A percentile compares a stretch with the other conserved stretches of the same genome.
phyloP scores from a whole-genome alignment of 2,888 invertebrate genomes.

The Perdita meconis region DNA sequence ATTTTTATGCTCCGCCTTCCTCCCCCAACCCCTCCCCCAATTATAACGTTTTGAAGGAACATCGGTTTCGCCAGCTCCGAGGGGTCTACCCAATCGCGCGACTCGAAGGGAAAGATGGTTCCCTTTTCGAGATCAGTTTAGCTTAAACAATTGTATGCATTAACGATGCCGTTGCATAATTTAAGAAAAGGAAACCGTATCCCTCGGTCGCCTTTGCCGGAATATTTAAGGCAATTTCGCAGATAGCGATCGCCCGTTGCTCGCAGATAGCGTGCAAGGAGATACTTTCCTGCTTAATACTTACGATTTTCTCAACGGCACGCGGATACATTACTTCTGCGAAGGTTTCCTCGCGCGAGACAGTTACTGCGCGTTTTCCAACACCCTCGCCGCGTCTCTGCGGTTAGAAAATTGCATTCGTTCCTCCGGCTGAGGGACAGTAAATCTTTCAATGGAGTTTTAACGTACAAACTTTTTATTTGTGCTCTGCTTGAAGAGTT shows the following conservation, averaged over 20 bases:
- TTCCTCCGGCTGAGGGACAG: conserved; percentile 41
- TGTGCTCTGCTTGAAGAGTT: neutral
- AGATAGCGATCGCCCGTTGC: conserved; percentile 42
- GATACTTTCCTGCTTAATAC: conserved; percentile 66
- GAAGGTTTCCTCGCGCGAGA: conserved; percentile 63
- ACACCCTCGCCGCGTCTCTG: conserved; percentile 50
- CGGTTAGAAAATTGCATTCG: conserved; percentile 29
- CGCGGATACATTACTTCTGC: conserved; percentile 65
- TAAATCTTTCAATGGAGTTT: conserved; percentile 19
- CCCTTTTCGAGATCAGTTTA: neutral
- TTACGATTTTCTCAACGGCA: conserved; percentile 62
- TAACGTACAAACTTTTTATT: conserved; percentile 16
- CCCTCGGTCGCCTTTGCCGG: conserved; percentile 24
- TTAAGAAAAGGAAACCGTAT: conserved; percentile 28
- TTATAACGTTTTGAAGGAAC: conserved; percentile 45
- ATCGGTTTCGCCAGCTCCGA: neutral
- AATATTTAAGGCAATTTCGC: conserved; percentile 50
- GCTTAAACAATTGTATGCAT: neutral
- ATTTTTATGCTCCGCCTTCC: conserved; percentile 71
- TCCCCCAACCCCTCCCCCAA: conserved; percentile 35
- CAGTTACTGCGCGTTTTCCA: conserved; percentile 63
- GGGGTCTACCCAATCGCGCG: neutral
- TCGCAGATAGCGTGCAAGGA: conserved; percentile 63
- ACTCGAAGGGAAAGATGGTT: too few relatives aligned
- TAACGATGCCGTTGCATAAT: conserved; percentile 18